These are phyloP conservation scores for Stenodema calcarata DNA, from an alignment of 2,888 invertebrate genomes.

Conservation along the genomic window DNA sequence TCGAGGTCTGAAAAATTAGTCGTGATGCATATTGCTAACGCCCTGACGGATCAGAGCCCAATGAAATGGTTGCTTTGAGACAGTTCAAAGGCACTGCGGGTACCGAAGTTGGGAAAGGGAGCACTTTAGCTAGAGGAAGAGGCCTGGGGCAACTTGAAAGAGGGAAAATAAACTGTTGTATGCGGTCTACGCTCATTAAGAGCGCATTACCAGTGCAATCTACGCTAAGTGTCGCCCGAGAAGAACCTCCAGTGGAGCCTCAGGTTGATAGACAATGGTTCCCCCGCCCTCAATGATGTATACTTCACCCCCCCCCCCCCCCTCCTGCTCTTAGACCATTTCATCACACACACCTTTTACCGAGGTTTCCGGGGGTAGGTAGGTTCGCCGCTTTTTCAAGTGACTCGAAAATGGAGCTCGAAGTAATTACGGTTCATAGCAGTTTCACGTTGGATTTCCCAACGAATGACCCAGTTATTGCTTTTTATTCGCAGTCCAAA, in stretches of 20 bases:
- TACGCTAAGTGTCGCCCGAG: conserved; percentile 35
- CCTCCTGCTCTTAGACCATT: not conserved
- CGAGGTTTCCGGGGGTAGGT: not conserved
- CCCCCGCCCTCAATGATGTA: conserved; percentile 28
- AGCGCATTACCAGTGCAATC: conserved; percentile 42
- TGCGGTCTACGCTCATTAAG: conserved; percentile 30
- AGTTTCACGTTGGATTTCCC: conserved; percentile 6
- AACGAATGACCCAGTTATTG: conserved; percentile 32
- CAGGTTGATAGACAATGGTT: conserved; percentile 42
- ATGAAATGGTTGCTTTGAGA: not conserved
- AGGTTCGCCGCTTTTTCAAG: not conserved
- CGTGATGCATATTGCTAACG: not conserved
- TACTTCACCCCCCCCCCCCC: not conserved
- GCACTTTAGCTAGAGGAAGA: conserved; percentile 17
- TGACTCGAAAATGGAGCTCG: not conserved
- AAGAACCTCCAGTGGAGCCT: not conserved
- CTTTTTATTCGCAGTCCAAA: not conserved
- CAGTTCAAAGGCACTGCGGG: not conserved
- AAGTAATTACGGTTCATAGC: conserved; percentile 34
- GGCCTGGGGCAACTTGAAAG: not conserved
- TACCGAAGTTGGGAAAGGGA: not conserved
- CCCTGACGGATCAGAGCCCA: not conserved
- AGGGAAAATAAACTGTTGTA: conserved; percentile 33
- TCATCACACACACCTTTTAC: conserved; percentile 12
- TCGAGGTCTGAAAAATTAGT: not conserved